Base-by-base conservation (phyloP, 2,797 vertebrate genomes). In the Heteromormyrus szaboi region DNA sequence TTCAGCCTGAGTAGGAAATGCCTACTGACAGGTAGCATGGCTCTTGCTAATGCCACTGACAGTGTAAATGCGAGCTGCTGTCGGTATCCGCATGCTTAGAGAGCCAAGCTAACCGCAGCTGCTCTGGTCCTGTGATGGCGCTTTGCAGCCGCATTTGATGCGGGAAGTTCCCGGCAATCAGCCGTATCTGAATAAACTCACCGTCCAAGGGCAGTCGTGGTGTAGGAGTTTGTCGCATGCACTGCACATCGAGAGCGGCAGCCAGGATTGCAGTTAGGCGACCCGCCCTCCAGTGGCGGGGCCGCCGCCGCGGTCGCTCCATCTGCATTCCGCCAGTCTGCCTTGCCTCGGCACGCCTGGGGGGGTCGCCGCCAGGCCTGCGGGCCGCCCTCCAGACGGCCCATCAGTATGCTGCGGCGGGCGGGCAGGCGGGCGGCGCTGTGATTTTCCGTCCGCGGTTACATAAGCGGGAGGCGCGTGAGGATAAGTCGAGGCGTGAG, bases 401-500 rank as follows among this genome's bases (percentile, higher is more conserved):
- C 93, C 94, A 93, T 96, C 95, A 96, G 96, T 95, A 95, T 95
- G 96, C 96, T 95, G 93, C 93, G 89, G 93, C 93, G 93, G 93
- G 93, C 89, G 93, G 92, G 22, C 22, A 1, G 12, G 87, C 37
- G 41, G 65, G 50, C 81, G 29, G 88, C 46, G 22, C 56, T 68
- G 83, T 85, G 83, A 56, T 89, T 85, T 88, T n/a, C 51, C 65
- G 53, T 87, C 86, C 86, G 56, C 87, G 92, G 93, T 96, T 96
- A 95, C 94, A 94, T 96, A 96, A 96, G 94, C 91, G 91, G 93
- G 87, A 96, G 95, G 95, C 95, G 96, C 94, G 94, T 93, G 95
- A 96, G 95, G 95, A 96, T 95, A 96, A 84, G 56, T 88, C 90
- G 89, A 90, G 89, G 87, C 87, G 79, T 48, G 89, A 81, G 48